Evolutionary conservation across 2,113 vertebrate genomes (phyloP).

Genomic region (Capra hircus): DNA sequence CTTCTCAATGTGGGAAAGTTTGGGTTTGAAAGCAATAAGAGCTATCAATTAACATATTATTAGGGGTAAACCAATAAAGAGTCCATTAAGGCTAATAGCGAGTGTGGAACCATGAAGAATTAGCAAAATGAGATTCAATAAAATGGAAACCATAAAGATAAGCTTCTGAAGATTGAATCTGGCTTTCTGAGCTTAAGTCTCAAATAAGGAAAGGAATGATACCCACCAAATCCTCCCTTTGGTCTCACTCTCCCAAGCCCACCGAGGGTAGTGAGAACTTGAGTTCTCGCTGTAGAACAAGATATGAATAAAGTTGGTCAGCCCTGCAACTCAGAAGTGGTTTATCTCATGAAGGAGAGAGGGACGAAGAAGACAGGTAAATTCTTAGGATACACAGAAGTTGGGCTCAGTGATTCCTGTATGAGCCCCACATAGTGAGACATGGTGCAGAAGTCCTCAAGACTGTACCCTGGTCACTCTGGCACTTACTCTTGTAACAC

Average conservation of each 20-base stretch:
- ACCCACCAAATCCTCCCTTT: background rate
- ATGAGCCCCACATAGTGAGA: background rate
- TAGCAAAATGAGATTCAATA: constrained; percentile 79
- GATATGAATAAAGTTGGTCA: background rate
- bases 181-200: constrained; percentile 62
- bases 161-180: constrained; percentile 75
- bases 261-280: background rate
- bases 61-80: constrained; percentile 75
- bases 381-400: background rate
- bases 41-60: constrained; percentile 71
- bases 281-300: background rate
- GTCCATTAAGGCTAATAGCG: constrained; percentile 76
- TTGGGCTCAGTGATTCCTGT: background rate
- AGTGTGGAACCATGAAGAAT: constrained; percentile 71
- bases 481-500: background rate
- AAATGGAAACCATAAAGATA: constrained; percentile 80
- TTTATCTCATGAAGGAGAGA: background rate
- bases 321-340: fast-evolving
- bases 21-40: constrained; percentile 42
- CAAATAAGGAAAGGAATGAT: constrained; percentile 60
- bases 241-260: background rate
- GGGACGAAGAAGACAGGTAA: background rate
- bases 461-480: fast-evolving
- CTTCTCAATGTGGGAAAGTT: constrained; percentile 37
- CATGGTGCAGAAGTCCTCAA: background rate